Percentiles rank a stretch among this genome's conserved stretches.
phyloP scores from a whole-genome alignment of 2,888 invertebrate genomes.

The Drosophila suboccidentalis region DNA sequence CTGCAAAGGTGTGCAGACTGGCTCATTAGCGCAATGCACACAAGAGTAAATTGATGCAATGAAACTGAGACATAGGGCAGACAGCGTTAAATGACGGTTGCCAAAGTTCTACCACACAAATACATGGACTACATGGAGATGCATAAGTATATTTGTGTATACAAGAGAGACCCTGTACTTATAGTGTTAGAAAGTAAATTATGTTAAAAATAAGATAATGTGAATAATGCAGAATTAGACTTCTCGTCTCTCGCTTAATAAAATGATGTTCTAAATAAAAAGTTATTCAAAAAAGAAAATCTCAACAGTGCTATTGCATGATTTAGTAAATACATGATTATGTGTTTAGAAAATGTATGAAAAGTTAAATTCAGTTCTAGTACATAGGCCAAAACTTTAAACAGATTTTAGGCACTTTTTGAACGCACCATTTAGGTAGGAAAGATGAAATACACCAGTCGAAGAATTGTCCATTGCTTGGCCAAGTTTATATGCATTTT shows the following conservation, averaged over 20 bases:
- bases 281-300: too few species aligned
- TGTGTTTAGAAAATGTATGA: not conserved
- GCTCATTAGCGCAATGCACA: conserved; percentile 53
- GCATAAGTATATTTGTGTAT: too few species aligned
- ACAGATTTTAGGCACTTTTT: not conserved
- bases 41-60: conserved; percentile 2
- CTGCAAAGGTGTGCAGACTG: conserved; percentile 57
- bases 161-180: too few species aligned
- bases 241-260: too few species aligned
- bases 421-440: not conserved
- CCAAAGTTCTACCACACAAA: not conserved
- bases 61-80: conserved; percentile 2
- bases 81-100: conserved; percentile 8
- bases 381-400: not conserved
- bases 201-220: too few species aligned
- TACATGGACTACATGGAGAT: not conserved
- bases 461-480: not conserved
- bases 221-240: too few species aligned
- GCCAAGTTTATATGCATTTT: not conserved
- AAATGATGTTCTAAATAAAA: too few species aligned
- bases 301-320: too few species aligned
- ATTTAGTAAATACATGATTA: too few species aligned
- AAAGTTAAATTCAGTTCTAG: not conserved
- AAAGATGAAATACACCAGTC: not conserved
- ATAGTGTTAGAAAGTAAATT: too few species aligned